phyloP scores from a whole-genome alignment of 1,140 invertebrate genomes.

The Laodelphax striatellus region DNA sequence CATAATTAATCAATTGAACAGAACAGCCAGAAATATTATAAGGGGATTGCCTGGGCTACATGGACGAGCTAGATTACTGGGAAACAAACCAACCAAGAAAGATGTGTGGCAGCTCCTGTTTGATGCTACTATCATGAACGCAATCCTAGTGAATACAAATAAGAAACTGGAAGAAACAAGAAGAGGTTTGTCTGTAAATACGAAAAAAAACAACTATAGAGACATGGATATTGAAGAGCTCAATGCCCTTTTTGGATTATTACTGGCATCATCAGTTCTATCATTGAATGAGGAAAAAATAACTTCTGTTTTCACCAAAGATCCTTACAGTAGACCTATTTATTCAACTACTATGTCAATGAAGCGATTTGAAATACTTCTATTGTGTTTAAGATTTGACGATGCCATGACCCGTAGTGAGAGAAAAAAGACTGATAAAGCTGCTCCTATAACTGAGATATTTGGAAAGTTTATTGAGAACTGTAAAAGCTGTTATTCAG shows the following conservation, averaged over 20 bases:
- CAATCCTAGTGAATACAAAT: neutral
- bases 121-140: neutral
- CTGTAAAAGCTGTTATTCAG: neutral
- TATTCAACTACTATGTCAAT: neutral
- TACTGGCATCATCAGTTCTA: too few species aligned
- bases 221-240: neutral
- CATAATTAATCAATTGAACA: too few species aligned
- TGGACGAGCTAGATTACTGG: too few species aligned
- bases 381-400: constrained; percentile 6
- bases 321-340: neutral
- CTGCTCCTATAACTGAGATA: constrained; percentile 1
- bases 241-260: too few species aligned
- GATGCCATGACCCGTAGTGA: neutral
- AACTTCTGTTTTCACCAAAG: neutral
- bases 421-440: neutral
- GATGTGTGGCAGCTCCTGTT: too few species aligned
- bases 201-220: neutral
- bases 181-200: neutral
- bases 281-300: neutral
- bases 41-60: too few species aligned
- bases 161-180: neutral
- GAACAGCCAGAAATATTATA: too few species aligned
- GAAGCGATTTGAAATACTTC: neutral
- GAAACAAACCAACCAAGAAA: too few species aligned
- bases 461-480: neutral